phyloP scores from a whole-genome alignment of 2,888 invertebrate genomes.

The Melolontha melolontha region DNA sequence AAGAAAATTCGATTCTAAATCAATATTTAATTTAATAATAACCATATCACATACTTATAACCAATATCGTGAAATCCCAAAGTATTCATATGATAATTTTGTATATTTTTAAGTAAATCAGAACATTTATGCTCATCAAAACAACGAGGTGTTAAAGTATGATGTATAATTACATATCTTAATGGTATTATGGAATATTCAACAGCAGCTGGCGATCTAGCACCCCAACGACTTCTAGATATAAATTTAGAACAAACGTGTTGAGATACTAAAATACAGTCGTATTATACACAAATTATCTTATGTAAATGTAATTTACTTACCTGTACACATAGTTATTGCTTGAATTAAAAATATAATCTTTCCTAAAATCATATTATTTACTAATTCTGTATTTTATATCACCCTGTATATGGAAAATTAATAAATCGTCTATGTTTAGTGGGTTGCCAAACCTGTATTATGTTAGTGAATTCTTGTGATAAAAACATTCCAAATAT shows the following conservation, averaged over 20 bases:
- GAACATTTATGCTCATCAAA: slow-evolving; percentile 64
- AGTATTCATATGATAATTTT: slow-evolving; percentile 67
- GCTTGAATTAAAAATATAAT: slow-evolving; percentile 9
- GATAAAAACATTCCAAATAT: slow-evolving; percentile 41
- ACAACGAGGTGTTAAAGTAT: slow-evolving; percentile 69
- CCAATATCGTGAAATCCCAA: slow-evolving; percentile 70
- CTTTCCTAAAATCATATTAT: neutral
- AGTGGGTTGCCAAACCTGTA: slow-evolving; percentile 30
- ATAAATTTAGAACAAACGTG: slow-evolving; percentile 68
- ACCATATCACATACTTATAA: slow-evolving; percentile 67
- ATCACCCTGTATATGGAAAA: neutral
- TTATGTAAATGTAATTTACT: neutral
- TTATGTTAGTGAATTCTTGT: slow-evolving; percentile 18
- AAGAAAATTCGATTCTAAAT: neutral
- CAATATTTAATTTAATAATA: neutral
- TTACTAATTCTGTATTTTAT: neutral
- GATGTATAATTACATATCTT: slow-evolving; percentile 69
- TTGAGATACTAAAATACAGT: slow-evolving; percentile 17
- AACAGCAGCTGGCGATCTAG: slow-evolving; percentile 64
- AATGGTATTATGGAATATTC: slow-evolving; percentile 70
- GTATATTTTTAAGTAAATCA: slow-evolving; percentile 63
- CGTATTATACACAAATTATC: neutral
- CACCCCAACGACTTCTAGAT: slow-evolving; percentile 73
- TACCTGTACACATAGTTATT: slow-evolving; percentile 8
- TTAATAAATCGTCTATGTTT: neutral